phyloP scores from a whole-genome alignment of 2,113 vertebrate species.

The Odontesthes bonariensis region DNA sequence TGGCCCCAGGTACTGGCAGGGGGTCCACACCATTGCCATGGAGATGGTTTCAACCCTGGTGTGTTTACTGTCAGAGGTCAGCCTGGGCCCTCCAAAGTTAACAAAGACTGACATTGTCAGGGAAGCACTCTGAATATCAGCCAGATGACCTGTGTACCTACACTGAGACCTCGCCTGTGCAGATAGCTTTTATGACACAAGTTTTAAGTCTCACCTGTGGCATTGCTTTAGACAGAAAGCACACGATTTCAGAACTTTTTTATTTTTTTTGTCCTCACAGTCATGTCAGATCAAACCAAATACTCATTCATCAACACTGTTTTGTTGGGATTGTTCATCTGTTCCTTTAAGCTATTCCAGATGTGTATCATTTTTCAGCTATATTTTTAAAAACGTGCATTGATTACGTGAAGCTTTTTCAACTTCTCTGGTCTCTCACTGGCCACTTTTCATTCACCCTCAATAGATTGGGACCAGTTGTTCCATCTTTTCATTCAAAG shows the following conservation, averaged over 20 bases:
- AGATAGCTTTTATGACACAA: conserved; percentile 40
- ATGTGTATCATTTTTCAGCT: conserved; percentile 1
- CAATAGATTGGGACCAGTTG: not conserved
- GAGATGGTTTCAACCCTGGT: conserved; percentile 70
- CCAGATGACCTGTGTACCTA: conserved; percentile 56
- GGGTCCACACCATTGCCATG: conserved; percentile 64
- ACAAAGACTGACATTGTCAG: conserved; percentile 71
- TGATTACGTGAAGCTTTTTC: not conserved
- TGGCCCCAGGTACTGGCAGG: conserved; percentile 68
- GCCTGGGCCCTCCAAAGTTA: conserved; percentile 41
- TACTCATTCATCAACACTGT: not conserved
- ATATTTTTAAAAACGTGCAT: not conserved
- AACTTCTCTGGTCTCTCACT: not conserved
- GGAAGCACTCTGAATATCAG: conserved; percentile 46
- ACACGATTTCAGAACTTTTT: not conserved
- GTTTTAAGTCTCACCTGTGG: conserved; percentile 33
- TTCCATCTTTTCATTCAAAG: not conserved
- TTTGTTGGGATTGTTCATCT: conserved; percentile 3
- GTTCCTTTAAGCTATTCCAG: not conserved
- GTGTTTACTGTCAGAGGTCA: conserved; percentile 80
- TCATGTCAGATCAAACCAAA: not conserved
- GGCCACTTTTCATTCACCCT: not conserved
- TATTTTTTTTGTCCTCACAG: not conserved
- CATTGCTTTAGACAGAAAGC: conserved; percentile 9
- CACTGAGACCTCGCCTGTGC: conserved; percentile 20